phyloP scores from a whole-genome alignment of 2,113 vertebrate species.

The Cyanoramphus novaezelandiae region DNA sequence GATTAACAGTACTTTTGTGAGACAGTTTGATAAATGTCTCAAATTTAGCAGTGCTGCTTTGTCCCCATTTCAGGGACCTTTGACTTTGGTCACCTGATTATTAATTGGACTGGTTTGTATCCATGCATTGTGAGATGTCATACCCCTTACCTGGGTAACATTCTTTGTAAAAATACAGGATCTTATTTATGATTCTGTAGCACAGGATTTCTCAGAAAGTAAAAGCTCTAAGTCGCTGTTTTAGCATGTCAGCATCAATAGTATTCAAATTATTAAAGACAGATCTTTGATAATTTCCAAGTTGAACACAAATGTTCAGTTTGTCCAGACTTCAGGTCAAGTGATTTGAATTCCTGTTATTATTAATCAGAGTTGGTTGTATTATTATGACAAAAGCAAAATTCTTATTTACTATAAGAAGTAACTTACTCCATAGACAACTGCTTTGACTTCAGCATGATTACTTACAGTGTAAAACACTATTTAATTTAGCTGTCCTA shows the following conservation, averaged over 20 bases:
- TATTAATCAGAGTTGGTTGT: background rate
- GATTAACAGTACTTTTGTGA: slow-evolving; percentile 63
- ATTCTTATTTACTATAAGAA: background rate
- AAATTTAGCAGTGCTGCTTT: background rate
- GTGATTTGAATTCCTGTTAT: background rate
- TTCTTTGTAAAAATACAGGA: background rate
- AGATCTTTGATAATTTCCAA: background rate
- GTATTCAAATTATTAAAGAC: background rate
- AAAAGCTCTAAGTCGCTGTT: background rate
- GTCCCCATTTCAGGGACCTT: slow-evolving; percentile 35
- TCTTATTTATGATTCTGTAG: background rate
- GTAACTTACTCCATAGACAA: background rate
- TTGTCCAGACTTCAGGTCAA: background rate
- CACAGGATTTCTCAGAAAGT: background rate
- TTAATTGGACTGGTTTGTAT: slow-evolving; percentile 9
- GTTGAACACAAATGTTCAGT: background rate
- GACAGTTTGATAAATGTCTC: slow-evolving; percentile 66
- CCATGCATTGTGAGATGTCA: background rate
- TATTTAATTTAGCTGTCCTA: background rate
- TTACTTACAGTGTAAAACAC: background rate
- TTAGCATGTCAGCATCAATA: background rate
- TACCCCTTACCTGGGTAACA: background rate
- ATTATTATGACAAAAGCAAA: background rate
- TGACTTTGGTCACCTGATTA: slow-evolving; percentile 17
- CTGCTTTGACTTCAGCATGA: background rate